Percentiles rank a stretch among this genome's conserved stretches.
Conservation (phyloP, 2,888 invertebrate genomes). For the Bibio marci region DNA sequence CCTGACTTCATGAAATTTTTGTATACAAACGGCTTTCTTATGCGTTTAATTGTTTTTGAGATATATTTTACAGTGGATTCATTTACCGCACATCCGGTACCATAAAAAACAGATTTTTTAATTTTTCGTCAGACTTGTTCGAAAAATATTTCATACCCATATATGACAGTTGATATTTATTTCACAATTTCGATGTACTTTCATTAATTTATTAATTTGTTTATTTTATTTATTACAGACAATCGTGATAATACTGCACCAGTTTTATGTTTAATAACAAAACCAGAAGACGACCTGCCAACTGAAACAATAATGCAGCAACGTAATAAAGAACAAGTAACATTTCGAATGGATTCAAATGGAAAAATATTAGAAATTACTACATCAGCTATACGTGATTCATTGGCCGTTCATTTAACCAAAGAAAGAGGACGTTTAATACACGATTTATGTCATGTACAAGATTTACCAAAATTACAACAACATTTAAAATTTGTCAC, state of each 20-base stretch:
- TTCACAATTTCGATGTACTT: no score
- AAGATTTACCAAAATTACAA: constrained; percentile 60
- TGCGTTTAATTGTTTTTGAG: no score
- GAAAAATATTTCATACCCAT: no score
- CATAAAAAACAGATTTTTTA: no score
- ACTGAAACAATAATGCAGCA: constrained; percentile 20
- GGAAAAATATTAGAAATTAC: constrained; percentile 57
- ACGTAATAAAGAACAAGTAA: constrained; percentile 58
- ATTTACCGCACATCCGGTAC: no score
- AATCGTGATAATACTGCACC: constrained; percentile 28
- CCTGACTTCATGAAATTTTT: no score
- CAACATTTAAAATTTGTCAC: constrained; percentile 69
- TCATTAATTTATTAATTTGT: not conserved
- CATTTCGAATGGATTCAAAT: constrained; percentile 72
- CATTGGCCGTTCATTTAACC: constrained; percentile 22
- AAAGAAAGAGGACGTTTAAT: constrained; percentile 44
- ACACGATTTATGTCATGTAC: constrained; percentile 71
- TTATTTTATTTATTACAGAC: constrained; percentile 14
- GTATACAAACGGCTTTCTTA: no score
- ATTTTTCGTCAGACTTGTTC: no score
- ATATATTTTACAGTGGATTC: no score
- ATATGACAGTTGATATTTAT: no score
- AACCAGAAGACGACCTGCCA: constrained; percentile 29
- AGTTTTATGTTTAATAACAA: constrained; percentile 27
- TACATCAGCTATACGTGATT: constrained; percentile 23